Percentiles rank a stretch among this genome's conserved stretches.
These are phyloP conservation scores for Cynopterus brachyotis DNA, from an alignment of 2,113 vertebrate species.

Conservation along the genomic window DNA sequence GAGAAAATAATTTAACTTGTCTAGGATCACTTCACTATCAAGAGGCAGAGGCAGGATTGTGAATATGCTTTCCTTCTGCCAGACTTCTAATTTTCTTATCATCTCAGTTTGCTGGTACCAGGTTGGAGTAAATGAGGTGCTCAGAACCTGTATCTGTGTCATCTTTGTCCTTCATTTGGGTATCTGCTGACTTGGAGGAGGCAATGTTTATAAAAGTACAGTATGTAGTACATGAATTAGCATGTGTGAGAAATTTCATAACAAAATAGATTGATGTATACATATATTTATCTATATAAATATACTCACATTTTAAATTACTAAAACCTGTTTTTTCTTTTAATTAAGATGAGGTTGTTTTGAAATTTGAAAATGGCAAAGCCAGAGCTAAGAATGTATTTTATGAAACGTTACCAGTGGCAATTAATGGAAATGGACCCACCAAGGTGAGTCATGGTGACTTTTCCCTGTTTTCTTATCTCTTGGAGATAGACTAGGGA, in stretches of 20 bases:
- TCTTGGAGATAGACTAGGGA: not conserved
- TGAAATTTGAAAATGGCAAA: conserved; percentile 94
- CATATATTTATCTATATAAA: not conserved
- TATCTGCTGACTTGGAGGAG: not conserved
- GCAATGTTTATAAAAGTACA: not conserved
- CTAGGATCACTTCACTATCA: not conserved
- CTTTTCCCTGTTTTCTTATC: not conserved
- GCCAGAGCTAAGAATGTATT: conserved; percentile 93
- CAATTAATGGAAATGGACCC: conserved; percentile 94
- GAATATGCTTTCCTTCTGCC: not conserved
- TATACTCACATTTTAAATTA: not conserved
- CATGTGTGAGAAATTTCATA: not conserved
- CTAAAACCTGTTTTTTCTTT: conserved; percentile 48
- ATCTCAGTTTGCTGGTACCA: not conserved
- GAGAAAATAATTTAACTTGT: not conserved
- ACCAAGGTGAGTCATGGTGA: conserved; percentile 91
- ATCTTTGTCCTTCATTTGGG: not conserved
- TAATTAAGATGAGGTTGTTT: conserved; percentile 92
- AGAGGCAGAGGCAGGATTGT: not conserved
- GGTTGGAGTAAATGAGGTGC: not conserved
- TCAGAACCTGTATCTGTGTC: rapidly evolving
- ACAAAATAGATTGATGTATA: not conserved
- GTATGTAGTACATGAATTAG: not conserved
- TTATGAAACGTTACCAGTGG: conserved; percentile 92
- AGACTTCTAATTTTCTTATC: not conserved